Evolutionary conservation across 2,888 invertebrate genomes (phyloP), one percentile per base, ranked within the genome.

Genomic region (Eubasilissa splendida): DNA sequence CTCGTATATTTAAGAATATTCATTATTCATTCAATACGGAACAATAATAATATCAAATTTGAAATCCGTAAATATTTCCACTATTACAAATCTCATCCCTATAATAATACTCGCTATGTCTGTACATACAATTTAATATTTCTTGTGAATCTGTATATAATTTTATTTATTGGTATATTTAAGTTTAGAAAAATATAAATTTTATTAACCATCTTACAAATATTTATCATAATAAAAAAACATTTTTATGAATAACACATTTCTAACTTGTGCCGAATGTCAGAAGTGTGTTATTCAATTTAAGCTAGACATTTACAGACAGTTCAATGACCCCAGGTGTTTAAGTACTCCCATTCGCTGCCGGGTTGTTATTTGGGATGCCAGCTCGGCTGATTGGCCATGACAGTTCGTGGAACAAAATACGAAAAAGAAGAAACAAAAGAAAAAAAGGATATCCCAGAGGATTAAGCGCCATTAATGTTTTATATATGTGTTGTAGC

Each of bases 321-420:
- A 42, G 42, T 42, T 58, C 81, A 81, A 53, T 68, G 75, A 80
- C 80, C 82, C 77, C 77, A 77, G 79, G 78, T 73, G 73, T 42
- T 42, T 63, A 53, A 71, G 73, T 78, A 73, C 54, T 22, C 73
- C 60, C 56, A 42, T 63, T 50, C 14, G 12, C 50, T 50, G 52
- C 2, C 50, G 50, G 9, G 68, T 14, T 52, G 68, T 68, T 79
- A 81, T 83, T 80, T 79, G 80, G 80, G 79, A 81, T 81, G 81
- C 79, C 82, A 80, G 70, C 75, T 63, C 65, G 81, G 74, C 81
- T 84, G 84, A 84, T 84, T 84, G 82, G 84, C 81, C 78, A 80
- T 81, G 84, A 84, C 84, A 84, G 84, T 81, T 84, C 81, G 68
- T 65, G 80, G 81, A 84, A 81, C 79, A 84, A 81, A 83, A 79